These are phyloP conservation scores for Arctia plantaginis DNA, from an alignment of 2,888 invertebrate species.

Conservation along the genomic window DNA sequence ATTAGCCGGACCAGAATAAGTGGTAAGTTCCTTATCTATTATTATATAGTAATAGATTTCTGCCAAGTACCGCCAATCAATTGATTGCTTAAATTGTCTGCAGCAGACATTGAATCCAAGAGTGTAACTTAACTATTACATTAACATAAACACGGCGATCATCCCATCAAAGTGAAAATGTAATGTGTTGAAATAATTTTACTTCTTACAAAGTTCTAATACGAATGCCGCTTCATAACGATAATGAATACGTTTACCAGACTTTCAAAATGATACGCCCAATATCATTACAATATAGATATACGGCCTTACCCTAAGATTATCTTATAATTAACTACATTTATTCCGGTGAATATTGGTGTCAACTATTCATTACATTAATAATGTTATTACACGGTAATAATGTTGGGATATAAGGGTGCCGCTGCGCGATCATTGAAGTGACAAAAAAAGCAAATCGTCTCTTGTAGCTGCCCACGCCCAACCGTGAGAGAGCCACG, in stretches of 20 bases:
- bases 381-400: constrained; percentile 6
- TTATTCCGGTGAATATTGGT: background rate
- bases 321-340: constrained; percentile 3
- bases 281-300: constrained; percentile 9
- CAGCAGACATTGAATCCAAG: background rate
- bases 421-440: background rate
- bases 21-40: background rate
- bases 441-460: background rate
- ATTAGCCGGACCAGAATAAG: background rate
- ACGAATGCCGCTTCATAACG: background rate
- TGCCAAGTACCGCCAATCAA: background rate
- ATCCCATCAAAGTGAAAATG: constrained; percentile 1
- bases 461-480: background rate
- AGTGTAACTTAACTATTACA: background rate
- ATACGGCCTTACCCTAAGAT: background rate
- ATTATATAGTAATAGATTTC: background rate
- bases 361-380: constrained; percentile 10
- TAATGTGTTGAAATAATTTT: background rate
- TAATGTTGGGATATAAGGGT: background rate
- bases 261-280: constrained; percentile 7
- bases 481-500: background rate
- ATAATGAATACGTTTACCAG: constrained; percentile 6
- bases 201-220: background rate
- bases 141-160: constrained; percentile 7
- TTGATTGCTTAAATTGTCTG: constrained; percentile 4